Percentiles rank a stretch among this genome's conserved stretches.
phyloP scores from a whole-genome alignment of 1,140 invertebrate genomes.

The Heliothis virescens region DNA sequence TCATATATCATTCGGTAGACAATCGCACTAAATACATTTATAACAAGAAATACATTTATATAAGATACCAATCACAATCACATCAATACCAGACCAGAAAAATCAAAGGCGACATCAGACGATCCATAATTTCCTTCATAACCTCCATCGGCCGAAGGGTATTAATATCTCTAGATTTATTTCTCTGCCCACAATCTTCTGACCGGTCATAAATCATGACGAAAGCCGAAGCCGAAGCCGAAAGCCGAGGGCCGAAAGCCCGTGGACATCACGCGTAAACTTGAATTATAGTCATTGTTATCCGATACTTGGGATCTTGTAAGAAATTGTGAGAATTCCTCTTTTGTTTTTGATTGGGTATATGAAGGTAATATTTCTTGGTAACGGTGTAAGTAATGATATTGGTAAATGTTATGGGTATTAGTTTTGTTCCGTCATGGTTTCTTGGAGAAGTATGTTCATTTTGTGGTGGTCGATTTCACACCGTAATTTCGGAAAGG shows the following conservation, averaged over 20 bases:
- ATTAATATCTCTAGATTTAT: constrained; percentile 63
- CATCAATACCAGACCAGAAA: constrained; percentile 7
- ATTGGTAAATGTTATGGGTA: constrained; percentile 14
- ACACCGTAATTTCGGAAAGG: background rate
- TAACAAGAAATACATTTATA: no score
- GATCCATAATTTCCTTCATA: constrained; percentile 38
- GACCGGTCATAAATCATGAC: constrained; percentile 55
- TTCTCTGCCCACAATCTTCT: constrained; percentile 56
- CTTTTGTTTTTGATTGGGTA: constrained; percentile 37
- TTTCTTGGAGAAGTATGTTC: background rate
- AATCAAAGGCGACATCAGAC: constrained; percentile 15
- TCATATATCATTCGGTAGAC: no score
- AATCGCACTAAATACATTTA: no score
- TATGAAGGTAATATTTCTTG: constrained; percentile 26
- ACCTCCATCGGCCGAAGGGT: constrained; percentile 33
- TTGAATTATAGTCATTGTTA: constrained; percentile 59
- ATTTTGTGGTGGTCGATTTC: background rate
- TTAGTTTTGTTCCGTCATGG: constrained; percentile 18
- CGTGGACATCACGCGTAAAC: constrained; percentile 56
- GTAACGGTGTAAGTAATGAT: constrained; percentile 12
- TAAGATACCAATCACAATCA: background rate
- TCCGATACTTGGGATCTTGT: constrained; percentile 47
- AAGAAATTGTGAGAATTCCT: constrained; percentile 34
- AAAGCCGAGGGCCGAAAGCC: constrained; percentile 38
- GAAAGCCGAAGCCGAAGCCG: constrained; percentile 41